These are phyloP conservation scores for Mus minutoides DNA, from an alignment of 2,797 vertebrate genomes.

Conservation along the genomic window DNA sequence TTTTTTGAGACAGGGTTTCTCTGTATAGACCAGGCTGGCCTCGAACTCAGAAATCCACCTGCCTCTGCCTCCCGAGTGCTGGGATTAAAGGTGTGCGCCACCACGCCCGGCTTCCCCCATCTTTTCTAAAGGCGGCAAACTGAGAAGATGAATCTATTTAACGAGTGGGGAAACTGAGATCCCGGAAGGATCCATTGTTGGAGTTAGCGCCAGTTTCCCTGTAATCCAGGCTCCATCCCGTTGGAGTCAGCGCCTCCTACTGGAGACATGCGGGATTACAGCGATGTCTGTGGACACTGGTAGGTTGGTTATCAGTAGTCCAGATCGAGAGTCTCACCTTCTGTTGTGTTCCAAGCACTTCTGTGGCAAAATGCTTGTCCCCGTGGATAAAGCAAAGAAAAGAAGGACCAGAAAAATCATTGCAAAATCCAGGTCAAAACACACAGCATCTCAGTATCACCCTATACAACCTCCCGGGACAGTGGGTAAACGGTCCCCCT, in stretches of 20 bases:
- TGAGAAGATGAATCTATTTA: neutral
- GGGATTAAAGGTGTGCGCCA: no score
- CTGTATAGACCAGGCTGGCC: no score
- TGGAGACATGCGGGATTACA: constrained; percentile 5
- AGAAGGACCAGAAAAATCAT: neutral
- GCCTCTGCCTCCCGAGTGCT: no score
- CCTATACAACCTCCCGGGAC: neutral
- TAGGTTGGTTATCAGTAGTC: rapidly evolving
- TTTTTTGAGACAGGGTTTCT: no score
- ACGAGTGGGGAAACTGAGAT: neutral
- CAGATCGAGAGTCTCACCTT: neutral
- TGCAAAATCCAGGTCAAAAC: constrained; percentile 24
- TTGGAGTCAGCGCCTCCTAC: neutral
- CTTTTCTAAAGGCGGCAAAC: neutral
- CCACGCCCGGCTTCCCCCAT: no score
- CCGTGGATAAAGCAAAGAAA: neutral
- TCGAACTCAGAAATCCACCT: no score
- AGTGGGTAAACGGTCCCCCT: neutral
- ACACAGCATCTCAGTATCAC: neutral
- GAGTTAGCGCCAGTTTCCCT: neutral
- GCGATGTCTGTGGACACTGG: neutral
- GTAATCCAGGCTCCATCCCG: neutral
- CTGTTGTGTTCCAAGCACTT: neutral
- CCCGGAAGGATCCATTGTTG: neutral
- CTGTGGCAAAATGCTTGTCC: neutral